Base-by-base conservation (phyloP, 2,888 invertebrate genomes). In the Plagodis dolabraria region DNA sequence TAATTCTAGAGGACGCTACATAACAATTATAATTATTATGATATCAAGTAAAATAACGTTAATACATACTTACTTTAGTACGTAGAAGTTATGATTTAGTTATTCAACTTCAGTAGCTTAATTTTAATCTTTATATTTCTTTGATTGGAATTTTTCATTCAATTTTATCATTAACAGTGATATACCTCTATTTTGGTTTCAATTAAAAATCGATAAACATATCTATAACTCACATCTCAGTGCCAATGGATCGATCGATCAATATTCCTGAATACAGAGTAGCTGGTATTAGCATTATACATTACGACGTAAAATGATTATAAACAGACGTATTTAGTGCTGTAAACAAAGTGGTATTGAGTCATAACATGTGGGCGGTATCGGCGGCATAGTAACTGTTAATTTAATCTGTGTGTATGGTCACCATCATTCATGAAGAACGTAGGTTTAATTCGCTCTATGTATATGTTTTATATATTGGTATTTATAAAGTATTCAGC, bases 281-380 rank as follows among this genome's bases (percentile, higher is more conserved):
- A 33, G 33, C 38, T 10, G 8, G 38, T 42, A 42, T 47, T 57
- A 40, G 45, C 47, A 56, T 51, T 42, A 7, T 22, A 22, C 44
- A 9, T 12, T 2, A 51, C 7, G 9, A 33, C 57, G 42, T 33
- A 40, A 48, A 44, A 45, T 45, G 49, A 36, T 33, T 49, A 42
- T 33, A 52, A 43, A 47, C 47, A 47, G 40, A 9, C 42, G 43
- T 43, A 40, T 50, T 50, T 56, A 46, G 0, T 7, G 53, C 33
- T 36, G 50, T 56, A 50, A 56, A 56, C 56, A 56, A 45, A 36
- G 48, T 33, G 46, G 50, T 57, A 57, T 47, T 57, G 57, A 57
- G 57, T 57, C 57, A 57, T 50, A 52, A 47, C 52, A 57, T 44
- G 57, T 57, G 57, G 47, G 8, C 11, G 5, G 47, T 35, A 11